Conservation (phyloP, 2,113 vertebrate genomes). For the Ailuropoda melanoleuca region DNA sequence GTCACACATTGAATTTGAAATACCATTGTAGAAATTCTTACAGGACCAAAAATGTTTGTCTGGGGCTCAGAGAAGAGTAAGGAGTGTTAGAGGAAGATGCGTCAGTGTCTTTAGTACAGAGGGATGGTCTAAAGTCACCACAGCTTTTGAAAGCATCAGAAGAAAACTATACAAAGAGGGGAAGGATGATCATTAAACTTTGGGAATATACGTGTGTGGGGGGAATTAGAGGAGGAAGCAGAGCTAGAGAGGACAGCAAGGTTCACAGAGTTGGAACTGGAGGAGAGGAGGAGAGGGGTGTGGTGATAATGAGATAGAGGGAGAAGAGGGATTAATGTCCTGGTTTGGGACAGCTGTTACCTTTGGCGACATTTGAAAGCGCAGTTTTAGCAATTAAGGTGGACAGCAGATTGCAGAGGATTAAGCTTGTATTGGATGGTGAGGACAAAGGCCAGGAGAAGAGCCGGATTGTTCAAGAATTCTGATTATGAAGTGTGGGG, state of each 20-base stretch:
- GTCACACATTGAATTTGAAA: neutral
- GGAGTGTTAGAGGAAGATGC: neutral
- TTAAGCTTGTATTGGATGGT: slow-evolving; percentile 33
- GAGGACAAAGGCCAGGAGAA: neutral
- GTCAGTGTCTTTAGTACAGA: neutral
- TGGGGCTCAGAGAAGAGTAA: neutral
- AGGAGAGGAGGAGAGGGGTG: neutral
- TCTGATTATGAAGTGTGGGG: neutral
- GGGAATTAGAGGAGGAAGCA: neutral
- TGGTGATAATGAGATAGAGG: neutral
- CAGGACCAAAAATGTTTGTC: neutral
- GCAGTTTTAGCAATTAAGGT: slow-evolving; percentile 5
- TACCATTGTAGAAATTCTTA: neutral
- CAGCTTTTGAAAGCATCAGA: neutral
- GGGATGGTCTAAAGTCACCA: neutral
- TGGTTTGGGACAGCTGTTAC: slow-evolving; percentile 25
- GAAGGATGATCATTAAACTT: neutral
- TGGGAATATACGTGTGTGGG: neutral
- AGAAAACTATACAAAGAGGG: neutral
- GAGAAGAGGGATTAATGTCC: neutral
- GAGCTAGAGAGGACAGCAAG: neutral
- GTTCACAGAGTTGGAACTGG: neutral
- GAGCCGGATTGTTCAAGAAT: neutral
- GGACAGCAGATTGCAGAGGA: slow-evolving; percentile 40
- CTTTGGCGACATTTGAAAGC: slow-evolving; percentile 47